Evolutionary conservation across 2,888 invertebrate species (phyloP).

Genomic region (Lamellibrachia columna): DNA sequence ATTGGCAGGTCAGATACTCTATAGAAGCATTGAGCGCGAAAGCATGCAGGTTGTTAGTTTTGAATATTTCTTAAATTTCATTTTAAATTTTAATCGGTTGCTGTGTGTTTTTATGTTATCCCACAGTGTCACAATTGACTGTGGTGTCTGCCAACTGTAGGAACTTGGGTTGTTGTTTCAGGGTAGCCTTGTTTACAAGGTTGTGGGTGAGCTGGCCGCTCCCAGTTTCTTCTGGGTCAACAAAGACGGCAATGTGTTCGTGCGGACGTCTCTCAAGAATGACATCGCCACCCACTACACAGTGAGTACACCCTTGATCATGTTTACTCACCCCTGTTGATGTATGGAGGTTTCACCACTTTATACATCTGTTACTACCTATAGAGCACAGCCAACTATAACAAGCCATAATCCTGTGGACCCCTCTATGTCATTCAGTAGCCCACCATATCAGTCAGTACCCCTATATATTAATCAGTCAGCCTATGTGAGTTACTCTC

Average conservation of each 20-base stretch:
- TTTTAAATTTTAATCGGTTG: background rate
- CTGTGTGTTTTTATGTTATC: background rate
- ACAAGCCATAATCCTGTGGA: too few relatives aligned
- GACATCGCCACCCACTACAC: conserved; percentile 38
- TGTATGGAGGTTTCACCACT: background rate
- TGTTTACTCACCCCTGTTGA: background rate
- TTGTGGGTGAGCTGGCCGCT: conserved; percentile 42
- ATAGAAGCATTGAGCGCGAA: too few relatives aligned
- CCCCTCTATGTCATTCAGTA: too few relatives aligned
- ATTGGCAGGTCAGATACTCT: too few relatives aligned
- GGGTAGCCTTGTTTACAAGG: conserved; percentile 42
- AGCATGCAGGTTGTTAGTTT: too few relatives aligned
- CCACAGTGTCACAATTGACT: background rate
- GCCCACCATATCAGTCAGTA: too few relatives aligned
- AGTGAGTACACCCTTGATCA: conserved; percentile 28
- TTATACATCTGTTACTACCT: too few relatives aligned
- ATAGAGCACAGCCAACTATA: too few relatives aligned
- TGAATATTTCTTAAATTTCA: too few relatives aligned
- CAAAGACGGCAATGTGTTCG: conserved; percentile 35
- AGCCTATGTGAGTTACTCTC: background rate
- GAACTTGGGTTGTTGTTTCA: conserved; percentile 27
- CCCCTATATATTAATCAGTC: background rate
- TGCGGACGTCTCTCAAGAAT: conserved; percentile 37
- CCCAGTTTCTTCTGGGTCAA: conserved; percentile 43
- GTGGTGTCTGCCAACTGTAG: background rate